phyloP scores from a whole-genome alignment of 1,140 invertebrate species.

The Lasioglossum albipes region DNA sequence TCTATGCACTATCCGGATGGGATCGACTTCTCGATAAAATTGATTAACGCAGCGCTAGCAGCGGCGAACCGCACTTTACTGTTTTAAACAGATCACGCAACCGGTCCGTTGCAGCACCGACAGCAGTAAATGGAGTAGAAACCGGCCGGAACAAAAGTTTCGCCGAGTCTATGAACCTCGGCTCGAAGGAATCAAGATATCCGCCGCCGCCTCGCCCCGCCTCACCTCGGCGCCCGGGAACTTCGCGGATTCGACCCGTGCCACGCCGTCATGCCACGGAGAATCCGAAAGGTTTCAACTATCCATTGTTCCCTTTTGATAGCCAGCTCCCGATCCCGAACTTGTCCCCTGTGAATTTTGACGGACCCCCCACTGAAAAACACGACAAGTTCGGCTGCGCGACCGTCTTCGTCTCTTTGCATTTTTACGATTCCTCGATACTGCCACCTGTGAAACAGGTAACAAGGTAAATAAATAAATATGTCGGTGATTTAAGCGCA shows the following conservation, averaged over 20 bases:
- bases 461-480: no score
- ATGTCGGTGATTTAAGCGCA: no score
- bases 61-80: conserved; percentile 43
- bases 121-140: conserved; percentile 40
- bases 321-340: neutral
- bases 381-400: neutral
- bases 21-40: conserved; percentile 66
- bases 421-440: conserved; percentile 19
- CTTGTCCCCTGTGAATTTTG: conserved; percentile 3
- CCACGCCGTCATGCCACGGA: neutral
- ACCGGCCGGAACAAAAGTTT: conserved; percentile 28
- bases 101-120: conserved; percentile 1
- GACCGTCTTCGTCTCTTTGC: neutral
- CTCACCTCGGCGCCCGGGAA: neutral
- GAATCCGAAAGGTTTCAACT: neutral
- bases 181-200: conserved; percentile 24
- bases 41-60: conserved; percentile 60
- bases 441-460: neutral
- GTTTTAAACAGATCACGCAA: conserved; percentile 34
- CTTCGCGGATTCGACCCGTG: neutral
- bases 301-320: neutral
- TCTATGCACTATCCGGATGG: conserved; percentile 36
- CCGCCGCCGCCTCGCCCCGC: neutral
- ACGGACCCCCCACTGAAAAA: neutral
- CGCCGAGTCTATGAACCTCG: neutral